phyloP scores from a whole-genome alignment of 1,140 invertebrate genomes.

The Brachionus paranguensis region DNA sequence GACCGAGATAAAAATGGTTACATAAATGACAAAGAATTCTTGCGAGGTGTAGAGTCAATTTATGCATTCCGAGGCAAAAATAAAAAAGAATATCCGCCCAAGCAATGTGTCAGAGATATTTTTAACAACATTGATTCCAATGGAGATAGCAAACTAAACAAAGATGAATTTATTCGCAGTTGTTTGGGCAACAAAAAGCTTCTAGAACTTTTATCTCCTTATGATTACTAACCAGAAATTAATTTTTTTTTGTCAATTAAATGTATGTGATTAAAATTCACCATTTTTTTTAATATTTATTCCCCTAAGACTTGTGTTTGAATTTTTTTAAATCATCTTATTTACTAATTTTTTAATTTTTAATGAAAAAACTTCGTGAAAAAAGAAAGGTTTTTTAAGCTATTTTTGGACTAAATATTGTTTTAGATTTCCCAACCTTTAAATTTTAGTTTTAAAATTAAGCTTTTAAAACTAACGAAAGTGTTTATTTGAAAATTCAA shows the following conservation, averaged over 20 bases:
- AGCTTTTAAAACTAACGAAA: too few relatives aligned
- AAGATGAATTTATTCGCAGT: conserved; percentile 7
- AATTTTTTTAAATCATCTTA: too few relatives aligned
- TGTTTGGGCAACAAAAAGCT: conserved; percentile 15
- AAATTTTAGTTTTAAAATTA: too few relatives aligned
- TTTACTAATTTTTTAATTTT: too few relatives aligned
- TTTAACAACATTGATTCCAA: conserved; percentile 18
- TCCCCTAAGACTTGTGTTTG: too few relatives aligned
- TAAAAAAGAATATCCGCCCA: conserved; percentile 21
- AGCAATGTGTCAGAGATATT: conserved; percentile 1
- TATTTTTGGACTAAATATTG: too few relatives aligned
- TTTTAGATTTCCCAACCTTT: too few relatives aligned
- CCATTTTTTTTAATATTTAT: background rate
- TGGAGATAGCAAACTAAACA: conserved; percentile 16
- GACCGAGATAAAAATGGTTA: conserved; percentile 25
- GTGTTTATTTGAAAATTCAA: too few relatives aligned
- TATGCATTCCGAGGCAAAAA: conserved; percentile 6
- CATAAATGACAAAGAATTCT: conserved; percentile 14
- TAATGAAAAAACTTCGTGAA: too few relatives aligned
- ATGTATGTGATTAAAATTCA: background rate
- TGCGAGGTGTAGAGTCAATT: background rate
- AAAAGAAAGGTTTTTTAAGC: too few relatives aligned
- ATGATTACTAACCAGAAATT: background rate
- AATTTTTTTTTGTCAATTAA: background rate
- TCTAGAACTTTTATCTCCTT: conserved; percentile 32